Evolutionary conservation across 2,888 invertebrate species (phyloP).

Genomic region (Nephrotoma appendiculata): DNA sequence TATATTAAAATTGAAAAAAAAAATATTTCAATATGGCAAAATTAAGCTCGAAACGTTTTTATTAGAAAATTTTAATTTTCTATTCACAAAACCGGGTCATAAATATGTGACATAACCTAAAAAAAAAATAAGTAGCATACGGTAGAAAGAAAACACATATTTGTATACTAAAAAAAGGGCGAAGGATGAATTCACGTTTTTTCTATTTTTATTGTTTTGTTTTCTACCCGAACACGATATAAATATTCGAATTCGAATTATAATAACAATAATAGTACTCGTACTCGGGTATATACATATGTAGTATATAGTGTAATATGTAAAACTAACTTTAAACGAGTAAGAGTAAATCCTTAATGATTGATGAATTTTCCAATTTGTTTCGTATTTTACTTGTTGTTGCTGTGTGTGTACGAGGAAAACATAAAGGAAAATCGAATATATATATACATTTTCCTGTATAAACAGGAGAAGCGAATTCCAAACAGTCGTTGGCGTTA

Average conservation of each 20-base stretch:
- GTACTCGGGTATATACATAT: no score
- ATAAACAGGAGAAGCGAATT: background rate
- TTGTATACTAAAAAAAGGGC: background rate
- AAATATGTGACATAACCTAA: background rate
- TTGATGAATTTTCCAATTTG: background rate
- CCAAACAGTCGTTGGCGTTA: background rate
- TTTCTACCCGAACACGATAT: background rate
- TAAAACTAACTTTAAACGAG: background rate
- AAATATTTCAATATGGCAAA: background rate
- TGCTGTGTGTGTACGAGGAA: background rate
- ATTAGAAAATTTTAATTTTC: background rate
- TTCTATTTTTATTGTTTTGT: background rate
- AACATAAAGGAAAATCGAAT: background rate
- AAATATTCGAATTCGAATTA: background rate
- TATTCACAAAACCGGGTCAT: background rate
- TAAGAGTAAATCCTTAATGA: background rate
- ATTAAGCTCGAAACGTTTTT: background rate
- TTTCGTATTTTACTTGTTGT: background rate
- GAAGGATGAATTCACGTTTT: background rate
- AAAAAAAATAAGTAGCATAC: background rate
- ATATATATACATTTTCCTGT: background rate
- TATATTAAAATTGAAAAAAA: background rate
- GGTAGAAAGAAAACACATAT: background rate
- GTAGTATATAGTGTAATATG: background rate
- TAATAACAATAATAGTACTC: background rate